phyloP scores from a whole-genome alignment of 2,797 vertebrate genomes.

The Xenops minutus region DNA sequence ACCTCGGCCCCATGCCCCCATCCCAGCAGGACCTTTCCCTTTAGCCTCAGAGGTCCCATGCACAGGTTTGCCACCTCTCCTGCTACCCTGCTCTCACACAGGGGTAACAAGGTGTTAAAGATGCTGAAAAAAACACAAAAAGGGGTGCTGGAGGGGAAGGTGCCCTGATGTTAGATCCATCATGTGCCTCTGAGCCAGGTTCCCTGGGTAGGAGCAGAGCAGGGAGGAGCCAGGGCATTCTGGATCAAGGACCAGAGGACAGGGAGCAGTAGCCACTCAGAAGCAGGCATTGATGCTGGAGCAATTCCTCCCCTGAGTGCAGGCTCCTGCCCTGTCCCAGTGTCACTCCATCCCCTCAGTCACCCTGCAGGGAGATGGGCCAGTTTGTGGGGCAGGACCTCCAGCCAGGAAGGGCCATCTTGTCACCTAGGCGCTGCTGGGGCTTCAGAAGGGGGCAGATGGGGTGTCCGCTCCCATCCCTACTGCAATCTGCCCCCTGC shows the following conservation, averaged over 20 bases:
- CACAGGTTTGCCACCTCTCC: neutral
- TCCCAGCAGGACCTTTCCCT: neutral
- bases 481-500: neutral
- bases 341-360: neutral
- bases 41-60: neutral
- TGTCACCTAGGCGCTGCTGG: neutral
- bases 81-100: neutral
- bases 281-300: neutral
- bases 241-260: rapidly evolving
- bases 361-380: neutral
- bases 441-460: neutral
- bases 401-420: neutral
- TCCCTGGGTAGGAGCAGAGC: neutral
- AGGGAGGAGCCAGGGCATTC: neutral
- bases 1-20: neutral
- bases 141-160: neutral
- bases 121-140: neutral
- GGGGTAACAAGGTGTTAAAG: neutral
- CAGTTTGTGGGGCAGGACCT: neutral
- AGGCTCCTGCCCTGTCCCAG: neutral
- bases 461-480: neutral
- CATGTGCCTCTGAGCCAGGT: neutral
- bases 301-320: neutral
- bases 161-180: neutral
- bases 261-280: neutral